A percentile compares a stretch with the other conserved stretches of the same genome.
phyloP scores from a whole-genome alignment of 2,113 vertebrate species.

The Gallinago jamesoni region DNA sequence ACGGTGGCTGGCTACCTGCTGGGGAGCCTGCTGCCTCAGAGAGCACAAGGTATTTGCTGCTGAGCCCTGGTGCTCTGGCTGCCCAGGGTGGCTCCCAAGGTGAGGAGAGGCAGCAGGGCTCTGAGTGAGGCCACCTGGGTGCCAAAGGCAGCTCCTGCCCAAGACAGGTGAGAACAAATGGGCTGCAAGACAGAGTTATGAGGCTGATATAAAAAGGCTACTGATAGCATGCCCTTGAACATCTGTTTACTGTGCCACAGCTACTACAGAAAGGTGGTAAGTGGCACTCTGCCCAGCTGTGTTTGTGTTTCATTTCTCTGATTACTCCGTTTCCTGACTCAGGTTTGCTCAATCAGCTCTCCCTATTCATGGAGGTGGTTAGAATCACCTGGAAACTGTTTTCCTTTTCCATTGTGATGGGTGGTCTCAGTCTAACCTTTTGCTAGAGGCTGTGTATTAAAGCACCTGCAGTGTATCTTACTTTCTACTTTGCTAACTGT shows the following conservation, averaged over 20 bases:
- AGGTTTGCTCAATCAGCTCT: conserved; percentile 13
- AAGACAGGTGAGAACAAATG: neutral
- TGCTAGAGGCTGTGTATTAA: neutral
- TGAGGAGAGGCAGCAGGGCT: neutral
- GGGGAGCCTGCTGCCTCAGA: neutral
- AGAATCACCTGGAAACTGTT: neutral
- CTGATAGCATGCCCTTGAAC: neutral
- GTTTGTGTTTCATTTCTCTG: conserved; percentile 19
- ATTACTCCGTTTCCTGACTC: neutral
- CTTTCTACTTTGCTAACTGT: neutral
- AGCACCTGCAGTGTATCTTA: neutral
- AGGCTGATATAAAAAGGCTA: neutral
- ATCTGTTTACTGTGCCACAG: neutral
- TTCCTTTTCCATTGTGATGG: neutral
- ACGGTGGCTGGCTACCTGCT: neutral
- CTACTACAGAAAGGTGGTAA: conserved; percentile 4
- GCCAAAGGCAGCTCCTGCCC: neutral
- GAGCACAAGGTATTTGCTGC: neutral
- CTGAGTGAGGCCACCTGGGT: neutral
- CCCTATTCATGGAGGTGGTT: neutral
- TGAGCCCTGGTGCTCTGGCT: neutral
- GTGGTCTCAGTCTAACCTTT: neutral
- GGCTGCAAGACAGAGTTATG: neutral
- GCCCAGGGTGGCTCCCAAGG: neutral
- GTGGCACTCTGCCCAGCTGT: conserved; percentile 3